Base-by-base conservation (phyloP, 1,140 invertebrate species). In the Zaprionus taronus region DNA sequence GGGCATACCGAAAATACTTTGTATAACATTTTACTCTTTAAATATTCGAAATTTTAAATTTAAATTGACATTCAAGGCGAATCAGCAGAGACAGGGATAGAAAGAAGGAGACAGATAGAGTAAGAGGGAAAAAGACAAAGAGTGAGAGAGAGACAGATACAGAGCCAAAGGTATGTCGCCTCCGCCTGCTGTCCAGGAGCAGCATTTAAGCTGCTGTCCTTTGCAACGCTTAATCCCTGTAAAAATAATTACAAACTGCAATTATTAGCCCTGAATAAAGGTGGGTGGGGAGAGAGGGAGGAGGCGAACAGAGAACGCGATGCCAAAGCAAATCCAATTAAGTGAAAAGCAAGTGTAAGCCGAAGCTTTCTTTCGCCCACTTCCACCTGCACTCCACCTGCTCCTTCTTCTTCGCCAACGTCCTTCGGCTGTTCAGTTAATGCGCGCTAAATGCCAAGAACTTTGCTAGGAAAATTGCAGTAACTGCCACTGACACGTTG, bases 281-380 rank as follows among this genome's bases (percentile, higher is more conserved):
- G 66, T 24, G n/a, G n/a, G n/a, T n/a, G n/a, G 56, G 68, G 47
- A 57, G 34, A 64, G 65, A 70, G 66, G 26, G 4, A 15, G 15
- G 15, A 41, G 38, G 38, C 7, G 38, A n/a, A 41, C 14, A 34
- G 31, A 34, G 47, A 56, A 77, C 55, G 66, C 68, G 68, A 55
- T 75, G 70, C 72, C 67, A 85, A 76, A 78, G 82, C 81, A 85
- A 89, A 89, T 89, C 85, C 85, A 89, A 89, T 89, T 89, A 89
- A 89, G 79, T 90, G 85, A 91, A 89, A 89, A 89, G 86, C 86
- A 79, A 85, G 81, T 90, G 85, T 90, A 87, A 87, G 84, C 81
- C 81, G 74, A 81, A 72, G 79, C 75, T 83, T 79, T 86, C 53
- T 86, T 62, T 73, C 72, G 64, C 55, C 66, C 53, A 28, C 49